Conservation (phyloP, 2,888 invertebrate genomes). For the Ariolimax columbianus region DNA sequence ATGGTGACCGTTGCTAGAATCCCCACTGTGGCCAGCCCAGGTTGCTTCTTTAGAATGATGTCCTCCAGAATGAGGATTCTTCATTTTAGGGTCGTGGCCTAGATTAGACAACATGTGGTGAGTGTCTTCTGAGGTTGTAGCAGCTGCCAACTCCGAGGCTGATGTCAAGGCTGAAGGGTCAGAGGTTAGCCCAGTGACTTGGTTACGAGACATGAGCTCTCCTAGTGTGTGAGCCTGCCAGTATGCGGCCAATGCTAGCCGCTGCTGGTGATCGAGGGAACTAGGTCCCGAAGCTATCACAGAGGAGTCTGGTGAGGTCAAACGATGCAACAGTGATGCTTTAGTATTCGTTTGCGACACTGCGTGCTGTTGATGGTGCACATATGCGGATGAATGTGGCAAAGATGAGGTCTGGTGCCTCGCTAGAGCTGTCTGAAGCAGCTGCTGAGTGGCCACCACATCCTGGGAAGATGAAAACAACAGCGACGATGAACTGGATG, state of each 20-base stretch:
- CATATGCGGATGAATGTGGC: constrained; percentile 2
- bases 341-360: constrained; percentile 12
- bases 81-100: constrained; percentile 17
- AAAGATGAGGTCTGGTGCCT: constrained; percentile 23
- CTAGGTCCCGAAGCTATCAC: not conserved
- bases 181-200: constrained; percentile 29
- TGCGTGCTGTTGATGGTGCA: constrained; percentile 20
- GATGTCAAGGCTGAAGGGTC: constrained; percentile 29
- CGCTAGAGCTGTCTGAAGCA: constrained; percentile 34
- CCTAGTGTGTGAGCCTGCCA: constrained; percentile 28
- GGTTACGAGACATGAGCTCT: constrained; percentile 44
- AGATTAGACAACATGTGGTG: constrained; percentile 12
- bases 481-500: constrained; percentile 38
- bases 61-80: constrained; percentile 13
- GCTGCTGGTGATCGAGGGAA: constrained; percentile 35
- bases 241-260: constrained; percentile 35
- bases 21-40: not conserved
- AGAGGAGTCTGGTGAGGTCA: constrained; percentile 33
- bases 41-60: constrained; percentile 30
- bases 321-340: constrained; percentile 35
- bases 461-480: constrained; percentile 25
- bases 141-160: constrained; percentile 37
- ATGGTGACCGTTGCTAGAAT: constrained; percentile 13
- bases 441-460: constrained; percentile 41
- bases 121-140: constrained; percentile 36